These are phyloP conservation scores for Rhorus exstirpatorius DNA, from an alignment of 2,888 invertebrate species.

Conservation along the genomic window DNA sequence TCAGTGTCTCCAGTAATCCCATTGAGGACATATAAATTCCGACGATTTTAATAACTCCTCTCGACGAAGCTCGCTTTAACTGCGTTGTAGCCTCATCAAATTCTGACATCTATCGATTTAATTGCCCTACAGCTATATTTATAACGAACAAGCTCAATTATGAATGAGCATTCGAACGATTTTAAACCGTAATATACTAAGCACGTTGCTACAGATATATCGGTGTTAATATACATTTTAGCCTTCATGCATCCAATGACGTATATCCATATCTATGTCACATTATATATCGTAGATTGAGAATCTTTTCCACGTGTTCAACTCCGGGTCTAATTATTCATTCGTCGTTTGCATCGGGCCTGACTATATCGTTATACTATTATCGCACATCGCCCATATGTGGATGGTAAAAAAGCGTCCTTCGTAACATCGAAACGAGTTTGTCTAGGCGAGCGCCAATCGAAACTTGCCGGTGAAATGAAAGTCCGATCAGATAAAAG, in stretches of 20 bases:
- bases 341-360: conserved; percentile 20
- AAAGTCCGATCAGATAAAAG: conserved; percentile 63
- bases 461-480: conserved; percentile 54
- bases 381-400: neutral
- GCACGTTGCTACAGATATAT: conserved; percentile 1
- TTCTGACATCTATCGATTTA: conserved; percentile 44
- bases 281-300: conserved; percentile 5
- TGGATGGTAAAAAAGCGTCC: neutral
- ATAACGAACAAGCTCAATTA: conserved; percentile 24
- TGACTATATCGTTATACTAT: conserved; percentile 3
- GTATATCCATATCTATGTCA: neutral
- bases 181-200: conserved; percentile 55
- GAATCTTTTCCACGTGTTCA: neutral
- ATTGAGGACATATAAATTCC: conserved; percentile 49
- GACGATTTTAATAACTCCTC: conserved; percentile 62
- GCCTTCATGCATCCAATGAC: too few species aligned
- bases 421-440: conserved; percentile 49
- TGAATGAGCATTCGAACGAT: conserved; percentile 13
- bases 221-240: too few species aligned
- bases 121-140: conserved; percentile 43
- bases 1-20: conserved; percentile 53
- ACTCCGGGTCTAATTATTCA: conserved; percentile 22
- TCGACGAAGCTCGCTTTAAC: conserved; percentile 38
- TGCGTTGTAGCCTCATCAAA: conserved; percentile 28
- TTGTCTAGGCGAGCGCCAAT: conserved; percentile 22